A percentile compares a stretch with the other conserved stretches of the same genome.
phyloP scores from a whole-genome alignment of 2,113 vertebrate genomes.

The Phylloscopus trochilus region DNA sequence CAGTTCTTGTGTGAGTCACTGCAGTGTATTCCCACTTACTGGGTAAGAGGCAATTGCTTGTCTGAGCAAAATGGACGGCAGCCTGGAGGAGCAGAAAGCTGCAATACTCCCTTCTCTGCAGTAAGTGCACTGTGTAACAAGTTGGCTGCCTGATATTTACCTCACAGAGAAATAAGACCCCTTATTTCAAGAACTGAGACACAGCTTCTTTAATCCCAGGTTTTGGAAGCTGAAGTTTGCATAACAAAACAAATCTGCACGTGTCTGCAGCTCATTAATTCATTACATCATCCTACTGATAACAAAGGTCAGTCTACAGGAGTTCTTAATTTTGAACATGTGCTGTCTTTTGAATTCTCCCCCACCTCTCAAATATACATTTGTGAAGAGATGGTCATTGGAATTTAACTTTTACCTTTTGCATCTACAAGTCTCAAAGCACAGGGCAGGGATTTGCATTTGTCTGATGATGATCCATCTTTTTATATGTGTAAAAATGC shows the following conservation, averaged over 20 bases:
- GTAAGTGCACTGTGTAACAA: background rate
- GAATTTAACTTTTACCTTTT: background rate
- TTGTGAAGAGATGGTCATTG: background rate
- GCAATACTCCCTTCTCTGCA: background rate
- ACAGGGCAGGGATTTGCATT: rapidly evolving
- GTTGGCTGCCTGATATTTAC: background rate
- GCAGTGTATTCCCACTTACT: background rate
- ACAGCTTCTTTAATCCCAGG: background rate
- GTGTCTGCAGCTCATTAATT: background rate
- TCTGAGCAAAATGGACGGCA: background rate
- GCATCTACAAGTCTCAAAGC: background rate
- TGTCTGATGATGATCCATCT: background rate
- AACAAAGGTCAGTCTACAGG: background rate
- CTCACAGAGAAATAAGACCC: background rate
- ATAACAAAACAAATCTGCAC: background rate
- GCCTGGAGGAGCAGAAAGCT: background rate
- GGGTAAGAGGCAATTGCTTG: background rate
- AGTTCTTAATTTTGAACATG: background rate
- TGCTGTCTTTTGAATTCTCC: background rate
- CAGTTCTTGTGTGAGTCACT: background rate
- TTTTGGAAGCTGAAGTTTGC: background rate
- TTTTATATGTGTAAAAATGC: background rate
- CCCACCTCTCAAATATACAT: background rate
- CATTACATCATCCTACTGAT: background rate
- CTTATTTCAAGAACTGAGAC: background rate